Evolutionary conservation across 2,797 vertebrate genomes (phyloP), one percentile per base, ranked within the genome.

Genomic region (Lepus townsendii): DNA sequence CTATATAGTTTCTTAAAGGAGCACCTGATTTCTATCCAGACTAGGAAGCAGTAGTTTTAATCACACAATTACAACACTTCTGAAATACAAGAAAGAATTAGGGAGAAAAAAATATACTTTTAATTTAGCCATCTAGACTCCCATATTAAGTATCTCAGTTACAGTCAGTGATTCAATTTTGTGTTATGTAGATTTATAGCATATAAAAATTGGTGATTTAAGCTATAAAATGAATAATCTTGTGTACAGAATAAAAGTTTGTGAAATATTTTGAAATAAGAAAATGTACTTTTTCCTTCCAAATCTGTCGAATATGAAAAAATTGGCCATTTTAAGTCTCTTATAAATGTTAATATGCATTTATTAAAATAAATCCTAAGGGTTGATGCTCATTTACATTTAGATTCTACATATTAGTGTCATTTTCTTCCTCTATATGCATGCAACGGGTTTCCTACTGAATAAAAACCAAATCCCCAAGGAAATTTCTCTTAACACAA

Each of bases 1-100:
- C n/a, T 88, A 52, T 63, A 35, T 0, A 80, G 6, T 88, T 66
- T 65, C 30, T 89, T 93, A 52, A 68, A n/a, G 68, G 11, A 86
- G 32, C 14, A 20, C 20, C 62, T 84, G 7, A 89, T 92, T 96
- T 85, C 62, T 85, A 35, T 60, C 38, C 50, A 80, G 32, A 85
- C 82, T 30, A 32, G 11, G 76, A 91, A 27, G 8, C 0, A 71
- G 27, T 13, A 62, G 75, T 86, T 88, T 9, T 8, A 62, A 20
- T 57, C 27, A 35, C 10, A 72, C 0, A 38, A 12, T 47, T 30
- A 5, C 3, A 5, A 87, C 32, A n/a, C 8, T 76, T 52, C 42
- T 20, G 8, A 87, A 86, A 72, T 78, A 17, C 5, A 73, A 83
- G 93, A 77, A 2, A 77, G 30, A 90, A 87, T 60, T 42, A 27